These are phyloP conservation scores for Marmota monax DNA, from an alignment of 2,113 vertebrate species.

Conservation along the genomic window DNA sequence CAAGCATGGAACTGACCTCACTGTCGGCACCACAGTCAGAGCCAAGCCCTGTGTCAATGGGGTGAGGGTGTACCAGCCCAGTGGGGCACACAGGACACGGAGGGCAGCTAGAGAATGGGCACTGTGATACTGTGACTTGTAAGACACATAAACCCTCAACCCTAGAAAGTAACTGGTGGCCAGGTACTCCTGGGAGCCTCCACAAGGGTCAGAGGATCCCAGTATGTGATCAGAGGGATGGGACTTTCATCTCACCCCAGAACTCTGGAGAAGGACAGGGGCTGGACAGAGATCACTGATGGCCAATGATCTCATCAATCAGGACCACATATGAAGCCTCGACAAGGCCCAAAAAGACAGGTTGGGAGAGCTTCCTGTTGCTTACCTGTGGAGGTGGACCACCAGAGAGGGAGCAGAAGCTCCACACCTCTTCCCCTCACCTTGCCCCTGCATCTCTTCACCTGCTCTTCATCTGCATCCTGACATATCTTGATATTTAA, in stretches of 20 bases:
- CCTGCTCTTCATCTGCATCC: not conserved
- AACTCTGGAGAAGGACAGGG: not conserved
- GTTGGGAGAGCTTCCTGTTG: not conserved
- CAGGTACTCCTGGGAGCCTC: not conserved
- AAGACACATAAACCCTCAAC: not conserved
- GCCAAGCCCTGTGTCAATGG: not conserved
- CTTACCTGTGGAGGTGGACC: fast-evolving
- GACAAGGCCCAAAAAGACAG: not conserved
- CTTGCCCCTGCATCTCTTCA: too few species aligned
- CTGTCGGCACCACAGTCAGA: not conserved
- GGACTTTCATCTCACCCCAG: not conserved
- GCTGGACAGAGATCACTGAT: not conserved
- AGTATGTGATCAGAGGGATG: too few species aligned
- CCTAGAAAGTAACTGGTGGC: not conserved
- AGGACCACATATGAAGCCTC: not conserved
- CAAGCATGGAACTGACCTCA: not conserved
- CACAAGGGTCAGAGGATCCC: not conserved
- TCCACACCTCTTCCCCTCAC: too few species aligned
- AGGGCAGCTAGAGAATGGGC: not conserved
- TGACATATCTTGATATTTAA: not conserved
- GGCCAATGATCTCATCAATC: not conserved
- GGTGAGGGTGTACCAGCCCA: not conserved
- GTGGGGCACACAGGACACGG: not conserved
- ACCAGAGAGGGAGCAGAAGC: too few species aligned
- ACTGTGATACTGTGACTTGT: too few species aligned